A percentile compares a stretch with the other conserved stretches of the same genome.
These are phyloP conservation scores for Cottoperca gobio DNA, from an alignment of 2,797 vertebrate species.

Conservation along the genomic window DNA sequence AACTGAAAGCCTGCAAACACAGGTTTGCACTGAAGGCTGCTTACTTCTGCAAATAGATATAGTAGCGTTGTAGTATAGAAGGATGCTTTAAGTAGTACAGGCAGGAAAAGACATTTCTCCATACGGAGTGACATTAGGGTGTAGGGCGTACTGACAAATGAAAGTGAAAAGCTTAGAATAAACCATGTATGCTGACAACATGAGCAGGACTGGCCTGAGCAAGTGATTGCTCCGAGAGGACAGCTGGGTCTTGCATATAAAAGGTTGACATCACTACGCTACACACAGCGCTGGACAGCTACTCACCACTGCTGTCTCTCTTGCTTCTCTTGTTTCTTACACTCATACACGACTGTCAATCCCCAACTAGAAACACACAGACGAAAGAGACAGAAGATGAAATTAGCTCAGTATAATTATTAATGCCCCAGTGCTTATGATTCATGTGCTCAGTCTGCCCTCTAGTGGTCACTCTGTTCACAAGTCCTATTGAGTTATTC, in stretches of 20 bases:
- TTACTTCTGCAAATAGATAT: background rate
- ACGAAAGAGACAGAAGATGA: conserved; percentile 24
- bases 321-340: conserved; percentile 91
- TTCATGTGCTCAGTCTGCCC: conserved; percentile 56
- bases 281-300: background rate
- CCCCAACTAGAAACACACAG: conserved; percentile 88
- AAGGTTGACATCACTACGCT: background rate
- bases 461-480: conserved; percentile 53
- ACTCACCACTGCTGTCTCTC: conserved; percentile 96
- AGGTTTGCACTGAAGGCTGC: conserved; percentile 5
- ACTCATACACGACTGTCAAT: conserved; percentile 90
- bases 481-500: background rate
- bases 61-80: background rate
- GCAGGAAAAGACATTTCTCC: background rate
- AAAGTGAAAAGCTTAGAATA: background rate
- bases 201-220: background rate
- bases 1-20: background rate
- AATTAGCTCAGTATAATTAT: background rate
- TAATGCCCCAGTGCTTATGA: background rate
- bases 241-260: background rate
- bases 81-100: background rate
- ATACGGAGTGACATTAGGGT: background rate
- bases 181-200: background rate
- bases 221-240: background rate
- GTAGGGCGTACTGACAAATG: background rate